Conservation (phyloP, 1,140 invertebrate species). For the Notospermus geniculatus region DNA sequence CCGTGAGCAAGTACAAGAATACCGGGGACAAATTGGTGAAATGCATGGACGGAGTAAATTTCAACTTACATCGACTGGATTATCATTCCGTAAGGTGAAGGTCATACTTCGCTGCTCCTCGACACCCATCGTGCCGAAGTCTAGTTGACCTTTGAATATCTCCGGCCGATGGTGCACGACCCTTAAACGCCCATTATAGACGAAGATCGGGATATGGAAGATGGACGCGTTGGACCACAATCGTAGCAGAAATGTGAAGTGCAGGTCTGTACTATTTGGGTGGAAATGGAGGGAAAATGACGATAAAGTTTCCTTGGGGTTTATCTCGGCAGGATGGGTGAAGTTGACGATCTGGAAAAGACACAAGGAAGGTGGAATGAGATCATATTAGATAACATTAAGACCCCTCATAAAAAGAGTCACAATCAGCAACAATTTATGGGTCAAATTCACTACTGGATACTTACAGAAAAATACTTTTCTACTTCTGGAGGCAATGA, state of each 20-base stretch:
- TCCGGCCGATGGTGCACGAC: conserved; percentile 58
- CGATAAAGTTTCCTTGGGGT: conserved; percentile 62
- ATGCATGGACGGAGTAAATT: not conserved
- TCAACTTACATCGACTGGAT: conserved; percentile 67
- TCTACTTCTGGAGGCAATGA: conserved; percentile 64
- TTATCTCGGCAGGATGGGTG: conserved; percentile 61
- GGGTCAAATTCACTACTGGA: too few species aligned
- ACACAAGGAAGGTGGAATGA: too few species aligned
- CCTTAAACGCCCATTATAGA: conserved; percentile 71
- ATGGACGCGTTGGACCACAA: conserved; percentile 73
- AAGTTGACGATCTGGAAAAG: conserved; percentile 52
- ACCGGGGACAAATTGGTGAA: too few species aligned
- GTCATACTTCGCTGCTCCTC: conserved; percentile 66
- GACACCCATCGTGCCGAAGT: conserved; percentile 74
- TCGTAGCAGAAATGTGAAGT: conserved; percentile 66
- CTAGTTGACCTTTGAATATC: conserved; percentile 61
- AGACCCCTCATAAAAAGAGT: too few species aligned
- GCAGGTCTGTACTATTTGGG: conserved; percentile 61
- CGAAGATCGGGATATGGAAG: conserved; percentile 68
- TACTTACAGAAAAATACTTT: conserved; percentile 66
- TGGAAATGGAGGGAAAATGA: conserved; percentile 63
- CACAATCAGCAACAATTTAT: too few species aligned
- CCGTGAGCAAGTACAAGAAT: too few species aligned
- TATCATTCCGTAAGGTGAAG: conserved; percentile 74
- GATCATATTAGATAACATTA: too few species aligned